Percentiles rank a stretch among this genome's conserved stretches.
These are phyloP conservation scores for Danaus melanippus DNA, from an alignment of 1,140 invertebrate genomes.

Conservation along the genomic window DNA sequence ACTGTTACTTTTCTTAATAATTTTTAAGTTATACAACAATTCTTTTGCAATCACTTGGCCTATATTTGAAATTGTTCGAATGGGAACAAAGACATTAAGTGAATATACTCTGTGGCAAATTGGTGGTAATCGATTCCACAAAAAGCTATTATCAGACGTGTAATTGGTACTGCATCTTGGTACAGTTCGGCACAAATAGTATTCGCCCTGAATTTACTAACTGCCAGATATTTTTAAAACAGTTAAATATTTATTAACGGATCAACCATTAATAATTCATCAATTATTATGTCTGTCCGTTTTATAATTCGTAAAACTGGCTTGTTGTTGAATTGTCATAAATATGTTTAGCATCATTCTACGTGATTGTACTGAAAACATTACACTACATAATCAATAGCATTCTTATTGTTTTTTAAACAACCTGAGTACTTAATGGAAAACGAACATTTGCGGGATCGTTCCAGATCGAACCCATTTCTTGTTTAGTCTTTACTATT, in stretches of 20 bases:
- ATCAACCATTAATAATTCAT: too few species aligned
- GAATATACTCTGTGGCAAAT: conserved; percentile 18
- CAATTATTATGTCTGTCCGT: too few species aligned
- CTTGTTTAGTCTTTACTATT: too few species aligned
- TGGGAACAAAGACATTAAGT: conserved; percentile 12
- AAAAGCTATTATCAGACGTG: conserved; percentile 13
- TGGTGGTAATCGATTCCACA: conserved; percentile 17
- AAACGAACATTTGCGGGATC: conserved; percentile 21
- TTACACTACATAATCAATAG: conserved; percentile 16
- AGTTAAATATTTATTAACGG: too few species aligned
- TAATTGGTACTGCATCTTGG: conserved; percentile 16
- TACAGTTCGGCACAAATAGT: conserved; percentile 7
- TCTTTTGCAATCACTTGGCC: background rate
- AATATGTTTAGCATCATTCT: background rate
- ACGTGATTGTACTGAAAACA: conserved; percentile 8
- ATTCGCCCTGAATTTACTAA: too few species aligned
- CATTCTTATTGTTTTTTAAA: conserved; percentile 22
- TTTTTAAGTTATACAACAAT: too few species aligned
- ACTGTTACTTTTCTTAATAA: background rate
- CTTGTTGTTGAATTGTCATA: too few species aligned
- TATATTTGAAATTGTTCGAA: conserved; percentile 5
- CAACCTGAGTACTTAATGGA: conserved; percentile 17
- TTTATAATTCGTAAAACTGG: too few species aligned
- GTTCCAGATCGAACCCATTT: conserved; percentile 11
- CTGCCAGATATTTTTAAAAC: too few species aligned